Evolutionary conservation across 2,888 invertebrate species (phyloP), one percentile per base, ranked within the genome.

Genomic region (Tetragnatha montana): DNA sequence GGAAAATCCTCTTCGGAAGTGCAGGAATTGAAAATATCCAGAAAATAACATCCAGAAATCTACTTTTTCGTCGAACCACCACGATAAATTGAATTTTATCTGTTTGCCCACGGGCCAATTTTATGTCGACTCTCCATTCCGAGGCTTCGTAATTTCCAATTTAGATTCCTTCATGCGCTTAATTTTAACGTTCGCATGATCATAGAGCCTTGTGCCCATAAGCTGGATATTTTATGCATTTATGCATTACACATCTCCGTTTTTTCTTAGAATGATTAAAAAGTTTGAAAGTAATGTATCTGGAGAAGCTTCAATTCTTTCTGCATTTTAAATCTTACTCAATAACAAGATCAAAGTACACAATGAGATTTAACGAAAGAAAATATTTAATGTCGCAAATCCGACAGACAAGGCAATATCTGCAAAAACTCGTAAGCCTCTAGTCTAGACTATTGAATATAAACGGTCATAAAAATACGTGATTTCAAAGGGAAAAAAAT

Each of bases 21-120:
- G 21, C 12, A 17, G 70, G 21, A 81, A 71, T 70, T 71, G 71
- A 22, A 81, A 71, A 81, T 49, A 81, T 50, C 70, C 35, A 73
- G 8, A 10, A n/a, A 49, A 49, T 47, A 73, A 81, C 49, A 81
- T 78, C 60, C 21, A 21, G 22, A 78, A 78, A 60, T 60, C 22
- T 22, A 19, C 60, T 60, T 60, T 60, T 22, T 60, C 60, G 60
- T 60, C 14, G 75, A 17, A 60, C 10, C 21, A 22, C 21, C 19
- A 14, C 14, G 14, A 14, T 78, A 78, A 78, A 78, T 78, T 60
- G 60, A 78, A 78, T 78, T 78, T 78, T 78, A 50, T 22, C 60
- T 21, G 21, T 35, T 19, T 35, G 51, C 75, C 22, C 51, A 7
- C 1, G 60, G 51, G 78, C 78, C 51, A 51, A 78, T 22, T 78